Conservation (phyloP, 2,797 vertebrate species). For the Anas bernieri region DNA sequence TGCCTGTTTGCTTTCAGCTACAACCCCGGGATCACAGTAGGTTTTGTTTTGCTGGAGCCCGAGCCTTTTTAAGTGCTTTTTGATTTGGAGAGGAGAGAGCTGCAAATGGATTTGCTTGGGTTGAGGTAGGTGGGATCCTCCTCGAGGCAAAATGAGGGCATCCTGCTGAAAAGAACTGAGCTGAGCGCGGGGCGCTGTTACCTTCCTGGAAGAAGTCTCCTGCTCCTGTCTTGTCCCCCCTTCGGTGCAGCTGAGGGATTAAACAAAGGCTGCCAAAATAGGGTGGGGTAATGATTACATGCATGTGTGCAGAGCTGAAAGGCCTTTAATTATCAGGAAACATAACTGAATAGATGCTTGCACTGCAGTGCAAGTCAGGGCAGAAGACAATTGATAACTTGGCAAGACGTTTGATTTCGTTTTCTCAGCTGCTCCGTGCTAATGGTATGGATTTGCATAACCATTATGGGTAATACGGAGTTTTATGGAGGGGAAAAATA, state of each 20-base stretch:
- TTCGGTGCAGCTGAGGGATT: neutral
- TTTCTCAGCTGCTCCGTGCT: neutral
- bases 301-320: neutral
- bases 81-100: neutral
- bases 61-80: neutral
- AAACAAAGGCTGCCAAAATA: neutral
- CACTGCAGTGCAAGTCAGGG: neutral
- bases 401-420: neutral
- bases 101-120: fast-evolving
- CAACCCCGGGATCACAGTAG: neutral
- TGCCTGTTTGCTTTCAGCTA: neutral
- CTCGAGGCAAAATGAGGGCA: neutral
- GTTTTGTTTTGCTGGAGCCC: fast-evolving
- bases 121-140: neutral
- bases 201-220: neutral
- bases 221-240: neutral
- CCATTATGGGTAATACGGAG: neutral
- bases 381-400: neutral
- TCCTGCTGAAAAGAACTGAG: neutral
- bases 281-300: neutral
- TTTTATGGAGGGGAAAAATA: neutral
- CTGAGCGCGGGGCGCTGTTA: fast-evolving
- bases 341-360: neutral
- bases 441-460: neutral
- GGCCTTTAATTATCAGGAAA: slow-evolving; percentile 29